Base-by-base conservation (phyloP, 2,797 vertebrate species). In the Mastacembelus armatus region DNA sequence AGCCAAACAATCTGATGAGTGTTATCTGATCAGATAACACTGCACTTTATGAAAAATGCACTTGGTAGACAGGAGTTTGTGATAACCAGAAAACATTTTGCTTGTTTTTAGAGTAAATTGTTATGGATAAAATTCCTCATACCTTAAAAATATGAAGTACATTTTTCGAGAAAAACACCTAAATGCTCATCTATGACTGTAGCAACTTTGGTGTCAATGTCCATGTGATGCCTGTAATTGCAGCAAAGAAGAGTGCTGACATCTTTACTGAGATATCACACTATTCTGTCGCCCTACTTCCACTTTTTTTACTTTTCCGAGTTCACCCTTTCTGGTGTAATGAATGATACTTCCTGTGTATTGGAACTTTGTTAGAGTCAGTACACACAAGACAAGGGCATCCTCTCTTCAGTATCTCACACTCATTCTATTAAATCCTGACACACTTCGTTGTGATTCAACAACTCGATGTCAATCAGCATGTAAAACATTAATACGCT, bases 311-410 rank as follows among this genome's bases (percentile, higher is more conserved):
- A 36, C 9, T 15, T 8, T 40, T 15, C 24, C n/a, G 40, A 51
- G 35, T 39, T 56, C 35, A 39, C 24, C 39, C 33, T 44, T 68
- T 14, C 36, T 18, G 14, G 7, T 42, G 54, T 57, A 67, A 74
- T 68, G 55, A 55, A 42, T 48, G 59, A 78, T 75, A 29, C 72
- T 69, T 72, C 32, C 10, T 44, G 36, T 61, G 72, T 66, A 75
- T 72, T 69, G 10, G 29, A 57, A 64, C 38, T 40, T 62, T 77
- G 39, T 66, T 66, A 45, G 40, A 52, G 26, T 66, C 64, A 71
- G 52, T 45, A 51, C 33, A 51, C 45, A 43, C 44, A 50, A 65
- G 61, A 66, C 32, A 64, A 59, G 55, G 38, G 58, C 55, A 61
- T 72, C 5, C 59, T 56, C n/a, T 26, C 40, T 11, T 5, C 47